phyloP scores from a whole-genome alignment of 2,113 vertebrate genomes.

The Paradisaea rubra region DNA sequence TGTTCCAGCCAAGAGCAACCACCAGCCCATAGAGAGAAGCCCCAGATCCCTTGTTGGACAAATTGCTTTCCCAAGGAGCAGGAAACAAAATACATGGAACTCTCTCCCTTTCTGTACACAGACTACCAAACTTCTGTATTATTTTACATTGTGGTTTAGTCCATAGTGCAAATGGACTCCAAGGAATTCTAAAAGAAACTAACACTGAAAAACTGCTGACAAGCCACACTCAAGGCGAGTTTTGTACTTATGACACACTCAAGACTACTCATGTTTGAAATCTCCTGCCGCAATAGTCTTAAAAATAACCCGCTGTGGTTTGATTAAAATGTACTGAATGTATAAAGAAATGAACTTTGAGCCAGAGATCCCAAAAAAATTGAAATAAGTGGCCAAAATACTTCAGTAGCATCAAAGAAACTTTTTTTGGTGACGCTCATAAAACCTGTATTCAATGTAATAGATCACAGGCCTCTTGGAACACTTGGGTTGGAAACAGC shows the following conservation, averaged over 20 bases:
- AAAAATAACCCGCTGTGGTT: not conserved
- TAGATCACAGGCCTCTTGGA: not conserved
- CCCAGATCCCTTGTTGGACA: not conserved
- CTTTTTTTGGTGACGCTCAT: not conserved
- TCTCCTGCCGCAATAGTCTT: not conserved
- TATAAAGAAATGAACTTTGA: not conserved
- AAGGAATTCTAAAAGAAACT: not conserved
- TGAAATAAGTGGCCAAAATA: not conserved
- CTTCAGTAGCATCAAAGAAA: not conserved
- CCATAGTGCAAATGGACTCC: not conserved
- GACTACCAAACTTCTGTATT: not conserved
- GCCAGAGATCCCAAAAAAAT: not conserved
- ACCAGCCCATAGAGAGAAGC: not conserved
- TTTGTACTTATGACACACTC: not conserved
- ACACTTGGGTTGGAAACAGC: not conserved
- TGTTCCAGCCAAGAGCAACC: not conserved
- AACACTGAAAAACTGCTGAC: not conserved
- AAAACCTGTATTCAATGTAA: not conserved
- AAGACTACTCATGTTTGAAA: not conserved
- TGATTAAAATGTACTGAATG: constrained; percentile 39
- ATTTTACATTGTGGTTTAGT: not conserved
- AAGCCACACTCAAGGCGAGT: not conserved
- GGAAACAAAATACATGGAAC: not conserved
- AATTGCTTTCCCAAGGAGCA: not conserved
- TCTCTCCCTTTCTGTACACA: not conserved